These are phyloP conservation scores for Macropodus opercularis DNA, from an alignment of 2,797 vertebrate genomes.

Conservation along the genomic window DNA sequence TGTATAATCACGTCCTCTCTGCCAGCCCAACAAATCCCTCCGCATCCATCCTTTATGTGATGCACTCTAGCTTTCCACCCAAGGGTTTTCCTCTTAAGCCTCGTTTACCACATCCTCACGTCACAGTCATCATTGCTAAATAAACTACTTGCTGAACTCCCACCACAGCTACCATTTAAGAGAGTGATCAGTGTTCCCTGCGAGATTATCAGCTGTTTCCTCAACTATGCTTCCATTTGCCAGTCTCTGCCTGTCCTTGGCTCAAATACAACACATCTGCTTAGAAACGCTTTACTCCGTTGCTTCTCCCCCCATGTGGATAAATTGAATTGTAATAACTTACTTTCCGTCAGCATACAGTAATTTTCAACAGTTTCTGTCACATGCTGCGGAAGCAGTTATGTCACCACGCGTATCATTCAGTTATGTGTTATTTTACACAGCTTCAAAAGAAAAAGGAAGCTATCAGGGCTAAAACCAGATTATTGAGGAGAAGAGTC, in stretches of 20 bases:
- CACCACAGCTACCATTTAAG: conserved; percentile 56
- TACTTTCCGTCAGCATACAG: conserved; percentile 37
- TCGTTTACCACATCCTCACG: conserved; percentile 63
- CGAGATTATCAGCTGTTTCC: conserved; percentile 73
- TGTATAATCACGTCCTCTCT: too few species aligned
- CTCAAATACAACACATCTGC: conserved; percentile 22
- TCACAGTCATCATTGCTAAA: conserved; percentile 50
- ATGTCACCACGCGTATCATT: conserved; percentile 25
- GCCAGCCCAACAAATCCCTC: conserved; percentile 29
- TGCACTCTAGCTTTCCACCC: conserved; percentile 44
- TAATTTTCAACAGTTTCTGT: conserved; percentile 26
- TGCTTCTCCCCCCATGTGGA: conserved; percentile 48
- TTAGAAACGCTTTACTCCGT: conserved; percentile 46
- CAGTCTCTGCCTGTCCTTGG: conserved; percentile 50
- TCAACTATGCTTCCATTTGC: conserved; percentile 51
- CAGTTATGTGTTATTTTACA: conserved; percentile 20
- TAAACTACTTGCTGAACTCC: conserved; percentile 49
- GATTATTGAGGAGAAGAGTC: too few species aligned
- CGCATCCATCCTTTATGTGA: conserved; percentile 25
- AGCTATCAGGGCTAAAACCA: too few species aligned
- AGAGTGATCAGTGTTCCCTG: conserved; percentile 62
- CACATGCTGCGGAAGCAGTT: conserved; percentile 16
- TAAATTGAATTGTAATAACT: conserved; percentile 41
- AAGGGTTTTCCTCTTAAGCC: conserved; percentile 60
- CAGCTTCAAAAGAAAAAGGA: conserved; percentile 10